A percentile compares a stretch with the other conserved stretches of the same genome.
Evolutionary conservation across 2,888 invertebrate genomes (phyloP).

Genomic region (Stenichneumon culpator): DNA sequence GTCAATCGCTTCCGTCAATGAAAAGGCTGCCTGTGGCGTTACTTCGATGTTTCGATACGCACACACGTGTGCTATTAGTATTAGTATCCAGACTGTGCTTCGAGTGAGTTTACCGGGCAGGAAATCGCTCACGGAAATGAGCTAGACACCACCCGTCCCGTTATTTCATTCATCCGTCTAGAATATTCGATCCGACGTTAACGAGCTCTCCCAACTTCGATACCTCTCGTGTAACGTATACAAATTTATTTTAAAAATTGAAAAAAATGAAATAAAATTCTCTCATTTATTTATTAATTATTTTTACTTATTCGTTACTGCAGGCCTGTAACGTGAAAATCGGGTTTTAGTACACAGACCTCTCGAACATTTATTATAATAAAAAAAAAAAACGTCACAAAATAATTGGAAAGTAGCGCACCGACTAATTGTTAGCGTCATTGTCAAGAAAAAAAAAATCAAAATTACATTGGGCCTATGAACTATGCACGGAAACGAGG

Average conservation of each 20-base stretch:
- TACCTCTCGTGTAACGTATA: background rate
- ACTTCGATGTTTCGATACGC: background rate
- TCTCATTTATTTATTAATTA: background rate
- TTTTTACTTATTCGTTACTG: no score
- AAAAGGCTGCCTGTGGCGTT: background rate
- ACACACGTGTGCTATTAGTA: background rate
- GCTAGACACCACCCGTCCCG: conserved; percentile 49
- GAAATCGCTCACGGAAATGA: conserved; percentile 63
- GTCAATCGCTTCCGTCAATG: background rate
- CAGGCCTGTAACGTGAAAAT: no score
- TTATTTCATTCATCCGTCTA: conserved; percentile 9
- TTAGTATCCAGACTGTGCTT: conserved; percentile 10
- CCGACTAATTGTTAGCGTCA: background rate
- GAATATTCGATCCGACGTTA: conserved; percentile 33
- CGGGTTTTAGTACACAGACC: background rate
- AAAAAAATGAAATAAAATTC: background rate
- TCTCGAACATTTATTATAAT: background rate
- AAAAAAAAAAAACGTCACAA: background rate
- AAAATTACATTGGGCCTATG: background rate
- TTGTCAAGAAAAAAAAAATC: background rate
- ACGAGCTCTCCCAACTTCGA: background rate
- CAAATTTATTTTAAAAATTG: background rate
- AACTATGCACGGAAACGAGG: background rate
- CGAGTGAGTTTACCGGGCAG: conserved; percentile 34
- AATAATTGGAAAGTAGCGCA: background rate